Evolutionary conservation across 2,797 vertebrate species (phyloP), one percentile per base, ranked within the genome.

Genomic region (Malacoraja senta): DNA sequence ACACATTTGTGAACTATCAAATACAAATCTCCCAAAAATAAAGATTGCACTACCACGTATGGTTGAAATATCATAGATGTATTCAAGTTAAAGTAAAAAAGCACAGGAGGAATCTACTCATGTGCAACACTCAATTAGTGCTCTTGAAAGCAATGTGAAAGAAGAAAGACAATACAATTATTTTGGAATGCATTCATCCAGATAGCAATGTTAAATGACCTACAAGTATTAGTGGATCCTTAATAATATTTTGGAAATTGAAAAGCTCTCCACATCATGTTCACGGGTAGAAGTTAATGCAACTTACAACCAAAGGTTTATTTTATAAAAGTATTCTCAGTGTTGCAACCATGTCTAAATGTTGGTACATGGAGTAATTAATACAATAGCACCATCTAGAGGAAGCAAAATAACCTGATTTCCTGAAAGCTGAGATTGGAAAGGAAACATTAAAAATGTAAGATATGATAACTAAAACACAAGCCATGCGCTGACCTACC

Each of bases 301-400:
- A 53, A 72, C 35, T 74, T 44, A 74, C 71, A 44, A 74, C 38
- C 4, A 53, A 44, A 53, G 21, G 71, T 19, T 19, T 91, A 91
- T 72, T 91, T 72, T 72, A 35, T 8, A 44, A 32, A 71, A 91
- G 65, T 68, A 44, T 71, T 71, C 88, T 71, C 19, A 9, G 2
- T 24, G 9, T 13, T 35, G 71, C 65, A 91, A 91, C 32, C 32
- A 53, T 13, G 68, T 74, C 71, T 71, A 90, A 84, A 86, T 90
- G 19, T 90, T 71, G 32, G 86, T 29, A 68, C 84, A 32, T 26
- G 21, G 9, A 29, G 38, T 38, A 24, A 91, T 91, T 74, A 91
- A 74, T 91, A 53, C 90, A 91, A 91, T 71, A 74, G 90, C 90
- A 91, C 90, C 90, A 74, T n/a, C 90, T 74, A 91, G 35, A 91